Evolutionary conservation across 1,140 invertebrate species (phyloP), one percentile per base, ranked within the genome.

Genomic region (Drosophila bipectinata): DNA sequence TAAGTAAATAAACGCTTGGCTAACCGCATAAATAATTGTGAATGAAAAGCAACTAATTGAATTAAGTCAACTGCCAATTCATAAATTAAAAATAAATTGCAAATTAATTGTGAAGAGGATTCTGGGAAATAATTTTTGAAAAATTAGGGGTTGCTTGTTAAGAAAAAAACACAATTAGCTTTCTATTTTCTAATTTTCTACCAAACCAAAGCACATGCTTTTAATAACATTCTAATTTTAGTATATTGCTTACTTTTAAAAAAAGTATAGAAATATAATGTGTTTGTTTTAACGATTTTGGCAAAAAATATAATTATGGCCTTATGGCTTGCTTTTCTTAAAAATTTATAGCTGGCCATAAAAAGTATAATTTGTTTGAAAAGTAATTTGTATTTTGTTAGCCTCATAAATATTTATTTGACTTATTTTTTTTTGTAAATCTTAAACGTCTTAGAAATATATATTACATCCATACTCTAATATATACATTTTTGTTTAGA

Each of bases 1-100:
- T 39, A 30, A 69, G 69, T 69, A 69, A 69, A 69, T 69, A 69
- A 69, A 37, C 28, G 66, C 51, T 49, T 69, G 63, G 66, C 56
- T 68, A 32, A 30, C 63, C 62, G 47, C 44, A 14, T n/a, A 30
- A 34, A 26, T 26, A 63, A 63, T 44, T 44, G 41, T 44, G 41
- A 37, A 44, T 21, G 18, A 37, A 44, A 41, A n/a, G 18, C 28
- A 18, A 28, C 54, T 68, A 69, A 69, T 68, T 10, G 64, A 68
- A 69, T 69, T 69, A 57, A 66, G 5, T 54, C 34, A 34, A 41
- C 34, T 32, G 44, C 10, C 34, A 6, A 32, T 26, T 63, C 10
- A 21, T 47, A 8, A 51, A 45, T 49, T 30, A 39, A 37, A 39
- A 37, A 37, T 47, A 8, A 51, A 45, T 49, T 30, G 26, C 30